phyloP scores from a whole-genome alignment of 2,113 vertebrate species.

The Abramis brama region DNA sequence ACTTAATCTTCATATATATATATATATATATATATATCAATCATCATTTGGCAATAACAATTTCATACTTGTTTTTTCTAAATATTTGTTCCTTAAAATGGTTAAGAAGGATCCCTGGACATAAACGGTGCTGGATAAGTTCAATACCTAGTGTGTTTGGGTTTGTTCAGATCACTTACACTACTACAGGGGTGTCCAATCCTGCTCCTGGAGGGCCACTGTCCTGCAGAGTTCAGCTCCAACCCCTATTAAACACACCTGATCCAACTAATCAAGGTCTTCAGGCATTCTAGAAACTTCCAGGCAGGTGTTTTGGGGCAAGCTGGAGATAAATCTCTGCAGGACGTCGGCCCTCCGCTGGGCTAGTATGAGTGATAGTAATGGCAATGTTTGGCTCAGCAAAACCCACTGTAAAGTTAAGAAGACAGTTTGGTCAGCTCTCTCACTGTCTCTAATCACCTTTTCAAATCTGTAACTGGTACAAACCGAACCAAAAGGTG shows the following conservation, averaged over 20 bases:
- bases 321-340: too few relatives aligned
- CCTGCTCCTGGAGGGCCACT: too few relatives aligned
- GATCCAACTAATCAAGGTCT: too few relatives aligned
- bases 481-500: conserved; percentile 2
- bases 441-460: conserved; percentile 16
- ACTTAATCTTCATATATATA: too few relatives aligned
- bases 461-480: conserved; percentile 16
- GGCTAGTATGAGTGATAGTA: not conserved
- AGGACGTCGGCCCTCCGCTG: too few relatives aligned
- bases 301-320: too few relatives aligned
- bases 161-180: not conserved
- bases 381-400: not conserved
- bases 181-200: too few relatives aligned
- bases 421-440: not conserved
- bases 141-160: not conserved
- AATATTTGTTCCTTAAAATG: not conserved
- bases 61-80: too few relatives aligned
- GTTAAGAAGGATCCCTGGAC: not conserved
- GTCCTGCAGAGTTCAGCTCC: too few relatives aligned
- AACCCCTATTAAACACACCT: too few relatives aligned
- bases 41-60: not conserved
- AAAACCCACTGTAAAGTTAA: not conserved
- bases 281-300: too few relatives aligned
- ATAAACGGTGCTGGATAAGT: not conserved
- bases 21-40: too few relatives aligned